These are phyloP conservation scores for Pteronotus mesoamericanus DNA, from an alignment of 2,797 vertebrate genomes.

Conservation along the genomic window DNA sequence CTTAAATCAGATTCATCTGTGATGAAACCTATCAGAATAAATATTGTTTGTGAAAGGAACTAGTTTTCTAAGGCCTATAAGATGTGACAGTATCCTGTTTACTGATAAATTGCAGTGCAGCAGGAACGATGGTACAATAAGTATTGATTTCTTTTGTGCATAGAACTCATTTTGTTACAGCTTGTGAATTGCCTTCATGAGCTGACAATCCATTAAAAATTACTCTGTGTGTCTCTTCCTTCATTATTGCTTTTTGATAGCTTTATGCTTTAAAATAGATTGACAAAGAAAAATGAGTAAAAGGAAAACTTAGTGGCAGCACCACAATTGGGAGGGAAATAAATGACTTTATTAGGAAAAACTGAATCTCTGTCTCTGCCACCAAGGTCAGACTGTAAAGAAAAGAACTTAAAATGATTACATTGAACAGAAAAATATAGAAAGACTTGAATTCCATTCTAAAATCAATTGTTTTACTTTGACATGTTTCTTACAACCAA, in stretches of 20 bases:
- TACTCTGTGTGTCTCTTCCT: slow-evolving; percentile 85
- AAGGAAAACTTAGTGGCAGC: slow-evolving; percentile 62
- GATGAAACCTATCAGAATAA: slow-evolving; percentile 39
- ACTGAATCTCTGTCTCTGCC: background rate
- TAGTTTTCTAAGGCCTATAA: slow-evolving; percentile 65
- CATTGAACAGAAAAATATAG: background rate
- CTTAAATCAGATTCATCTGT: slow-evolving; percentile 10
- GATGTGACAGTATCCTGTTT: slow-evolving; percentile 80
- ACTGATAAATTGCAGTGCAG: slow-evolving; percentile 80
- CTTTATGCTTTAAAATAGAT: slow-evolving; percentile 79
- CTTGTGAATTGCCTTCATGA: slow-evolving; percentile 84
- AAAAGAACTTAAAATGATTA: background rate
- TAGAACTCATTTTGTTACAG: slow-evolving; percentile 82
- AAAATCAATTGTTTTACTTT: slow-evolving; percentile 35
- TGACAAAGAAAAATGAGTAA: slow-evolving; percentile 75
- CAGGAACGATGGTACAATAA: slow-evolving; percentile 82
- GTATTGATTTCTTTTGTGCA: slow-evolving; percentile 86
- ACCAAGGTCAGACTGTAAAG: background rate
- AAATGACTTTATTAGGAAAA: slow-evolving; percentile 69
- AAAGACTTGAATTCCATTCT: slow-evolving; percentile 48
- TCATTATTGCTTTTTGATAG: slow-evolving; percentile 80
- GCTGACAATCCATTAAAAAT: slow-evolving; percentile 85
- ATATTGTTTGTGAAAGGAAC: slow-evolving; percentile 53
- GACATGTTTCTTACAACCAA: background rate
- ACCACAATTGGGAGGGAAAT: slow-evolving; percentile 66